Evolutionary conservation across 2,888 invertebrate genomes (phyloP), one percentile per base, ranked within the genome.

Genomic region (Crioceris asparagi): DNA sequence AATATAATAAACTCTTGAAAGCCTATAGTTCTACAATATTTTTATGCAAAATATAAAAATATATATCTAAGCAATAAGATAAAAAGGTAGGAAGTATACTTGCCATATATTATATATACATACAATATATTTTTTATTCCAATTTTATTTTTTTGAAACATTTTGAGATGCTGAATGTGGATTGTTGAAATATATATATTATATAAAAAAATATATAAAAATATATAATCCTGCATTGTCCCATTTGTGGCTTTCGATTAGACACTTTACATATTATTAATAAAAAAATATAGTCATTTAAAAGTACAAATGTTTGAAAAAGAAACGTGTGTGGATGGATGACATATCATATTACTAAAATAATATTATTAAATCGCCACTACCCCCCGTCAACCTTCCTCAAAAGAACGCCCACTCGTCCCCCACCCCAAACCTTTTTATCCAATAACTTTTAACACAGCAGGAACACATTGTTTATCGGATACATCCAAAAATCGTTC

Each of bases 251-350:
- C 51, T 53, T n/a, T 52, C 45, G 45, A 51, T 52, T 51, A 47
- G 49, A 51, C 68, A 68, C 74, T 52, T 49, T 51, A 72, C n/a
- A n/a, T n/a, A n/a, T n/a, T n/a, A n/a, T n/a, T n/a, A n/a, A n/a
- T n/a, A n/a, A n/a, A n/a, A n/a, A n/a, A n/a, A n/a, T 76, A 77
- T 79, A 80, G 79, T 79, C 79, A 79, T 79, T 79, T 77, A 52
- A 74, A 77, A 80, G 79, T 79, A 80, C 79, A 80, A 79, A 79
- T 77, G 77, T 77, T 78, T 50, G 46, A 45, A 36, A 34, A n/a
- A n/a, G n/a, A n/a, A n/a, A n/a, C n/a, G 32, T 75, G 60, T 60
- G 53, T 61, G 61, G 54, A 57, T 59, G 57, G 52, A 54, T 52
- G 50, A 58, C 57, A 58, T 57, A 58, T 57, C 57, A 58, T 47